Evolutionary conservation across 2,888 invertebrate species (phyloP).

Genomic region (Glyphotaelius pellucidus): DNA sequence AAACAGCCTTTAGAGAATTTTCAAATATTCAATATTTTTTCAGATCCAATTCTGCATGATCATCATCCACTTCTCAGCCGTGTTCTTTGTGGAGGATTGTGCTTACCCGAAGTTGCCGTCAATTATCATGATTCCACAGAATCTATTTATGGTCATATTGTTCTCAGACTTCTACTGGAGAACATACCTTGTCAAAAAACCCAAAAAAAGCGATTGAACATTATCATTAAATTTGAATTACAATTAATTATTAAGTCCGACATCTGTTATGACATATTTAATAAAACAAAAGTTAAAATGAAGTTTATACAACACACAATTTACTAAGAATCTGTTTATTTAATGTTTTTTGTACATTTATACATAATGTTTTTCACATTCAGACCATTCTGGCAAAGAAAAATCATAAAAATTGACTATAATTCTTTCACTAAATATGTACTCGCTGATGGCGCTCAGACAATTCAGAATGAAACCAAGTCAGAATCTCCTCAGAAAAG

Average conservation of each 20-base stretch:
- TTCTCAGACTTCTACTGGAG: conserved; percentile 84
- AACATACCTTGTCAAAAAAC: conserved; percentile 72
- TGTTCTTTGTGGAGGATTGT: conserved; percentile 75
- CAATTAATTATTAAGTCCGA: background rate
- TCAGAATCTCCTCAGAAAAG: too few relatives aligned
- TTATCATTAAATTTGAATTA: background rate
- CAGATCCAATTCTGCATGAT: conserved; percentile 81
- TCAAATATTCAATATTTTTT: conserved; percentile 62
- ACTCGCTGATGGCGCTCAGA: background rate
- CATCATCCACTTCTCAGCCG: conserved; percentile 75
- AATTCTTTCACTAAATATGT: background rate
- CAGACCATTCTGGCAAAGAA: background rate
- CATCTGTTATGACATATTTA: background rate
- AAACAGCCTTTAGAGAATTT: background rate
- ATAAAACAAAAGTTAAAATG: background rate
- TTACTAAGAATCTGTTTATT: background rate
- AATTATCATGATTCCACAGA: conserved; percentile 80
- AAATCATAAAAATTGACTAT: background rate
- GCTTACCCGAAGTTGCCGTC: conserved; percentile 77
- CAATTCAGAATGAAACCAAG: too few relatives aligned
- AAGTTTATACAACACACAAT: background rate
- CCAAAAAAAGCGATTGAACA: conserved; percentile 45
- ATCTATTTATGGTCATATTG: conserved; percentile 81
- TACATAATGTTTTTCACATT: background rate
- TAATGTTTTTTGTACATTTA: background rate